Conservation (phyloP, 1,140 invertebrate genomes). For the Pomacea maculata region DNA sequence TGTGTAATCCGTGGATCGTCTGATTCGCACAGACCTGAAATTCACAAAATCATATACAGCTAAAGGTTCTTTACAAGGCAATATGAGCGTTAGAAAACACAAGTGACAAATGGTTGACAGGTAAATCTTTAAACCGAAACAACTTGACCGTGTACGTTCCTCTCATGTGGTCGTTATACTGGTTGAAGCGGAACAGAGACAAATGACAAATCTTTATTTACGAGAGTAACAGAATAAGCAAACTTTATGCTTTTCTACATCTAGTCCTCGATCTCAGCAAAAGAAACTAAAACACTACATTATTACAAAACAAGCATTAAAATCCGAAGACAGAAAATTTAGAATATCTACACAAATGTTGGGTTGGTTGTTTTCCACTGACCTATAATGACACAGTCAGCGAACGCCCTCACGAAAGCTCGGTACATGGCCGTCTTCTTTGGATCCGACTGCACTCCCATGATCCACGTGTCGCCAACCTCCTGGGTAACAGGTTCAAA, state of each 20-base stretch:
- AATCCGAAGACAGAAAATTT: no score
- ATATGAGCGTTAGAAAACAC: no score
- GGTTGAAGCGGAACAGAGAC: no score
- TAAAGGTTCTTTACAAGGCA: no score
- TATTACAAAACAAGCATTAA: no score
- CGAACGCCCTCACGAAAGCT: constrained; percentile 34
- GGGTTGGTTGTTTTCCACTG: not conserved
- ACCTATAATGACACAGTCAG: constrained; percentile 37
- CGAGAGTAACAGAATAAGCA: not conserved
- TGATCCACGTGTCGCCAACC: constrained; percentile 63
- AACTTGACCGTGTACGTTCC: no score
- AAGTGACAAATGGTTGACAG: no score
- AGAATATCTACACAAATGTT: no score
- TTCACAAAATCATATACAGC: not conserved
- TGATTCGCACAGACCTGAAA: constrained; percentile 25
- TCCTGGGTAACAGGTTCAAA: constrained; percentile 48
- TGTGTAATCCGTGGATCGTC: constrained; percentile 31
- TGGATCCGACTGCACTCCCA: constrained; percentile 57
- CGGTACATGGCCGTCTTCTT: constrained; percentile 49
- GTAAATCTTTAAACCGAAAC: no score
- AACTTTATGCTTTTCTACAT: not conserved
- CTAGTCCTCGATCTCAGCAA: not conserved
- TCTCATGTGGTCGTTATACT: no score
- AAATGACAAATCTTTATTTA: no score
- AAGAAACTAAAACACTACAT: no score